Percentiles rank a stretch among this genome's conserved stretches.
These are phyloP conservation scores for Hippopotamyrus pictus DNA, from an alignment of 2,797 vertebrate genomes.

Conservation along the genomic window DNA sequence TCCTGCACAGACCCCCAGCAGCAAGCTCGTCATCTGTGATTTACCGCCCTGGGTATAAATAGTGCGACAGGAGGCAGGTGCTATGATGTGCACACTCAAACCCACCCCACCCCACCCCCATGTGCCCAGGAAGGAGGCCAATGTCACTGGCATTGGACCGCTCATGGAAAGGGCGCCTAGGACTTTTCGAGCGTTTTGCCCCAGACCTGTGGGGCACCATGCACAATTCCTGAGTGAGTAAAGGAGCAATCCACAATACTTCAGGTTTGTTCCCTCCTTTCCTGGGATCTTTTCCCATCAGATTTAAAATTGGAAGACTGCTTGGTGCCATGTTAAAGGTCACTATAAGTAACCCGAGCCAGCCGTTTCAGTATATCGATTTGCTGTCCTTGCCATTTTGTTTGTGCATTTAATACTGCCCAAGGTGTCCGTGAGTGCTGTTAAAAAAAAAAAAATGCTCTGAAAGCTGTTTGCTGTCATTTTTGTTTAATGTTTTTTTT, in stretches of 20 bases:
- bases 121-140: not conserved
- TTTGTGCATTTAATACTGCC: conserved; percentile 4
- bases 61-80: conserved; percentile 55
- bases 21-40: conserved; percentile 47
- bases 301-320: conserved; percentile 41
- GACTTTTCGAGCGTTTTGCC: not conserved
- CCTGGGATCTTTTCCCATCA: conserved; percentile 6
- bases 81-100: conserved; percentile 55
- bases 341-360: not conserved
- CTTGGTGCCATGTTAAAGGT: conserved; percentile 27
- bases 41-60: conserved; percentile 61
- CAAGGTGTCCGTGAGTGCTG: not conserved
- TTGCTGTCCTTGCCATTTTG: not conserved
- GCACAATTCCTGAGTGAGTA: not conserved
- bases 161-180: not conserved
- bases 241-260: not conserved
- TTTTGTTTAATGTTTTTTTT: conserved; percentile 6
- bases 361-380: not conserved
- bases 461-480: conserved; percentile 1
- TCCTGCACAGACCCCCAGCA: conserved; percentile 33
- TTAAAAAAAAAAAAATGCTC: not conserved
- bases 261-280: not conserved
- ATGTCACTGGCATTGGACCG: not conserved
- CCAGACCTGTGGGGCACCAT: not conserved
- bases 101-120: conserved; percentile 33